These are phyloP conservation scores for Prinia subflava DNA, from an alignment of 2,113 vertebrate species.

Conservation along the genomic window DNA sequence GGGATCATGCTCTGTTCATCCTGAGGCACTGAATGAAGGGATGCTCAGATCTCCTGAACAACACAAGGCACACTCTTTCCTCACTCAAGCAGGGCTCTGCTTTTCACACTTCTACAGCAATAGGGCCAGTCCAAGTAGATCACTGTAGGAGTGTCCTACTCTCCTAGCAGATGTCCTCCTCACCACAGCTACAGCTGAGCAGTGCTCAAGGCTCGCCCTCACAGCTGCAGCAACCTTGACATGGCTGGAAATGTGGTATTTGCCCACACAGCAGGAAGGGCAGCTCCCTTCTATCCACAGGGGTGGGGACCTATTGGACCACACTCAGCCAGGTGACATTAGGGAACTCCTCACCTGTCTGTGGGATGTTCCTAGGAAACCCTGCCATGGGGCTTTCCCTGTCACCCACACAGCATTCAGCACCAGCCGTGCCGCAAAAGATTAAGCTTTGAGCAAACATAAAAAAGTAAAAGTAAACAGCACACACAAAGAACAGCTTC, in stretches of 20 bases:
- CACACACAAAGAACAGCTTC: slow-evolving; percentile 14
- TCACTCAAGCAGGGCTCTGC: not conserved
- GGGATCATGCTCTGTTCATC: not conserved
- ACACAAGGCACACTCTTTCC: not conserved
- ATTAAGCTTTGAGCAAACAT: not conserved
- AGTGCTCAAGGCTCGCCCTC: not conserved
- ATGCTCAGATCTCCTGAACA: not conserved
- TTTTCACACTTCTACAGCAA: not conserved
- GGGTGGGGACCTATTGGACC: not conserved
- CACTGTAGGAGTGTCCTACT: not conserved
- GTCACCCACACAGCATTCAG: not conserved
- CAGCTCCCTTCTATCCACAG: not conserved
- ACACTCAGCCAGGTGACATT: not conserved
- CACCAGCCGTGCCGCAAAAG: not conserved
- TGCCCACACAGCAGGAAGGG: not conserved
- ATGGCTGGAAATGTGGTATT: not conserved
- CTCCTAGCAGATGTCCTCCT: not conserved
- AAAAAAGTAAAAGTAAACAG: slow-evolving; percentile 17
- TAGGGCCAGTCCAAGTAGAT: not conserved
- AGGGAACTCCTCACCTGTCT: not conserved
- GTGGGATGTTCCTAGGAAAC: not conserved
- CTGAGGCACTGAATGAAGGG: not conserved
- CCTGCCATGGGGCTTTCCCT: not conserved
- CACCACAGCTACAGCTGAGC: not conserved
- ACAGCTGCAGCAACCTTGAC: not conserved